Percentiles rank a stretch among this genome's conserved stretches.
phyloP scores from a whole-genome alignment of 2,113 vertebrate genomes.

The Callorhinus ursinus region DNA sequence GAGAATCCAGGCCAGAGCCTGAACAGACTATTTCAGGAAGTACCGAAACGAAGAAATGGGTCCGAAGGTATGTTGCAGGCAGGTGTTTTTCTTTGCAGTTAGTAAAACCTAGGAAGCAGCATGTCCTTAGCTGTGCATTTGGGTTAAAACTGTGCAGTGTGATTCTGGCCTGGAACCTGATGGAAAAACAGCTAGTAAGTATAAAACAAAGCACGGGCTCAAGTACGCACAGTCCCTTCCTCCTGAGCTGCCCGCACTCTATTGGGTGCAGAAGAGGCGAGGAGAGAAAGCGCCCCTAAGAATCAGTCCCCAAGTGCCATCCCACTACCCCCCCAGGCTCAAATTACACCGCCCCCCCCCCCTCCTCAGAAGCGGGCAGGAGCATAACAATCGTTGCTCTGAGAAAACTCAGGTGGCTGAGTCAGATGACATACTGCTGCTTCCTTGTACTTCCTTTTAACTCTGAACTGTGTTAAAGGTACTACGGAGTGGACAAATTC shows the following conservation, averaged over 20 bases:
- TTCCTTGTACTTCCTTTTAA: slow-evolving; percentile 48
- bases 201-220: slow-evolving; percentile 91
- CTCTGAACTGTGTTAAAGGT: background rate
- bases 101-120: slow-evolving; percentile 87
- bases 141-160: slow-evolving; percentile 87
- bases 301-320: background rate
- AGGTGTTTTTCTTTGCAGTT: slow-evolving; percentile 95
- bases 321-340: background rate
- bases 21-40: slow-evolving; percentile 99
- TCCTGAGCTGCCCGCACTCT: slow-evolving; percentile 55
- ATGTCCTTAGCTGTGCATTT: slow-evolving; percentile 87
- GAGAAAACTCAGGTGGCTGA: slow-evolving; percentile 48
- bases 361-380: slow-evolving; percentile 55
- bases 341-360: background rate
- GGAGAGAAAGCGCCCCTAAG: background rate
- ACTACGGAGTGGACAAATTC: background rate
- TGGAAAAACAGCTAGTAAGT: slow-evolving; percentile 91
- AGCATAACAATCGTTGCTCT: slow-evolving; percentile 16
- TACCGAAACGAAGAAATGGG: slow-evolving; percentile 98
- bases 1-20: slow-evolving; percentile 99
- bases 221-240: slow-evolving; percentile 25
- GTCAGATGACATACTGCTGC: slow-evolving; percentile 49
- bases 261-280: background rate
- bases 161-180: slow-evolving; percentile 95
- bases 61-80: slow-evolving; percentile 96